Conservation (phyloP, 1,140 invertebrate genomes). For the Pteromalus puparum region DNA sequence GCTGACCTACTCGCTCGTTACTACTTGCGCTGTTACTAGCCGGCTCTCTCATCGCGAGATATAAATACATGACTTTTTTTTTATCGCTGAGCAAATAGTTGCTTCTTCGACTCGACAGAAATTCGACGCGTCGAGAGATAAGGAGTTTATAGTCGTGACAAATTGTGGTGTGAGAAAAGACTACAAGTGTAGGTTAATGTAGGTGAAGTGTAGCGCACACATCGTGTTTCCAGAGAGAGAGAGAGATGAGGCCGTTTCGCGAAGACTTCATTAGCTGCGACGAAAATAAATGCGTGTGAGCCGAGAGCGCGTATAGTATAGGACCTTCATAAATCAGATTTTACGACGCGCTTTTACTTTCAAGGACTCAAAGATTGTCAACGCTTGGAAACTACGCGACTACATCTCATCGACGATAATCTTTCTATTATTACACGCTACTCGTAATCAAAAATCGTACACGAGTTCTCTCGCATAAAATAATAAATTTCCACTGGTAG, state of each 20-base stretch:
- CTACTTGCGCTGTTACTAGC: too few species aligned
- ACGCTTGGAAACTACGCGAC: background rate
- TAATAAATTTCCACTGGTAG: too few species aligned
- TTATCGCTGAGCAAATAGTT: too few species aligned
- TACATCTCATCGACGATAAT: background rate
- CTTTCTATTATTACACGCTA: background rate
- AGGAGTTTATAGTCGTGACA: background rate
- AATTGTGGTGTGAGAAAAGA: background rate
- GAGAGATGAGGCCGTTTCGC: background rate
- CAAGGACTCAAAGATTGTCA: background rate
- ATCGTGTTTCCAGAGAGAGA: background rate
- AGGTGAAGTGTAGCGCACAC: background rate
- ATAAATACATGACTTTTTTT: too few species aligned
- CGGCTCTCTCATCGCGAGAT: too few species aligned
- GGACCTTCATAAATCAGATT: background rate
- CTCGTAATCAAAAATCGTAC: too few species aligned
- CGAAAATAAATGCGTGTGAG: background rate
- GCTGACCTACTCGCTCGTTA: too few species aligned
- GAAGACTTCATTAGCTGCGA: background rate
- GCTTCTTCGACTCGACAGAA: too few species aligned
- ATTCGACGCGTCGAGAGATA: background rate
- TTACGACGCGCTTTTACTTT: background rate
- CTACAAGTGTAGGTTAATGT: background rate
- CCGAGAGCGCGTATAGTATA: background rate
- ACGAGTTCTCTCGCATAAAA: too few species aligned